A percentile compares a stretch with the other conserved stretches of the same genome.
Conservation (phyloP, 2,113 vertebrate species). For the Pipa parva region DNA sequence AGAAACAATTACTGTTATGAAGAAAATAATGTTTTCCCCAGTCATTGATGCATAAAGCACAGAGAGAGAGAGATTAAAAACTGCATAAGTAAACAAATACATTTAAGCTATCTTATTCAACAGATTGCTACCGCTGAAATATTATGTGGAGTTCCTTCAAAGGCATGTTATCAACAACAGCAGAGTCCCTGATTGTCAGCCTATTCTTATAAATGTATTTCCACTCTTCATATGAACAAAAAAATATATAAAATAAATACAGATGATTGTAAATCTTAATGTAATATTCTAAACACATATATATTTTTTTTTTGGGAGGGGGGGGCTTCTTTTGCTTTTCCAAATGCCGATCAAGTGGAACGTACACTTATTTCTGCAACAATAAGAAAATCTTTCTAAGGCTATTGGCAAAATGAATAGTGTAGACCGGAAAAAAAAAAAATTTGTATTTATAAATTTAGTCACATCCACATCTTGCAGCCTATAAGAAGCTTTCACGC, state of each 20-base stretch:
- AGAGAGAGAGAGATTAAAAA: slow-evolving; percentile 58
- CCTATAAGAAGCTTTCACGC: slow-evolving; percentile 99
- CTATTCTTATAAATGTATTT: slow-evolving; percentile 23
- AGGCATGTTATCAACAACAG: slow-evolving; percentile 32
- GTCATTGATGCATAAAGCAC: slow-evolving; percentile 64
- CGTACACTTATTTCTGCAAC: slow-evolving; percentile 85
- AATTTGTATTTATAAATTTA: slow-evolving; percentile 99
- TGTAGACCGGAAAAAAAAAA: slow-evolving; percentile 82
- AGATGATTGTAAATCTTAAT: slow-evolving; percentile 60
- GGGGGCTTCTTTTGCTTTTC: slow-evolving; percentile 78
- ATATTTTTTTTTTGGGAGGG: too few species aligned
- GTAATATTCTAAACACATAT: slow-evolving; percentile 79
- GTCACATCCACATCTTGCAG: slow-evolving; percentile 94
- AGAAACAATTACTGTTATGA: slow-evolving; percentile 27
- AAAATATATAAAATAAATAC: slow-evolving; percentile 11
- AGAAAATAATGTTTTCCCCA: slow-evolving; percentile 50
- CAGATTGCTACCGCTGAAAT: slow-evolving; percentile 30
- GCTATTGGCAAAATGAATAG: slow-evolving; percentile 85
- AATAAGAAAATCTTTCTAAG: slow-evolving; percentile 77
- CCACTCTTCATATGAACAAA: slow-evolving; percentile 15
- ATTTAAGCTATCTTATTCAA: slow-evolving; percentile 38
- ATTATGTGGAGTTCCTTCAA: slow-evolving; percentile 37
- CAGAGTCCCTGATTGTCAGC: slow-evolving; percentile 34
- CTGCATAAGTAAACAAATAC: slow-evolving; percentile 45
- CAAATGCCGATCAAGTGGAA: slow-evolving; percentile 79